These are phyloP conservation scores for Zelostemma sp. DNA, from an alignment of 1,140 invertebrate species.

Conservation along the genomic window DNA sequence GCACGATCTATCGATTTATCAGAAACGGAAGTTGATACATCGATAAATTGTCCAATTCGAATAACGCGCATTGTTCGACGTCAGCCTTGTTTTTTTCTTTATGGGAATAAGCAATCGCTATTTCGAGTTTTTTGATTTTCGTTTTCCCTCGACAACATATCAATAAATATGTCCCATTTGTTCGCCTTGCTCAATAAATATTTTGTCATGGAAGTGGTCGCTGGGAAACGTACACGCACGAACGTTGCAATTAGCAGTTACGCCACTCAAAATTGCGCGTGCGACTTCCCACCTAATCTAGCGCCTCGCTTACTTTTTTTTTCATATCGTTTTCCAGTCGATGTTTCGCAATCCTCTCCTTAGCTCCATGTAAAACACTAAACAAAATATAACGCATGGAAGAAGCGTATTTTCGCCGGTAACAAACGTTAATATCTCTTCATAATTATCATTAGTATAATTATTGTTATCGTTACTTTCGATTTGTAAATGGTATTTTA, in stretches of 20 bases:
- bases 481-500: conserved; percentile 64
- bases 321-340: conserved; percentile 29
- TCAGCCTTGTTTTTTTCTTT: conserved; percentile 30
- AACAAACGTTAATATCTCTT: conserved; percentile 69
- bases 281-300: conserved; percentile 19
- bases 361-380: conserved; percentile 42
- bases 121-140: conserved; percentile 14
- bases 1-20: conserved; percentile 2
- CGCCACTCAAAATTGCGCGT: conserved; percentile 22
- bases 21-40: not conserved
- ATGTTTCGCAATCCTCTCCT: conserved; percentile 31
- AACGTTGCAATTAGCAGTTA: not conserved
- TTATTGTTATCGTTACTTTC: conserved; percentile 44
- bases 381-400: conserved; percentile 41
- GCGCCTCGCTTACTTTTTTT: not conserved
- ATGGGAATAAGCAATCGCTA: conserved; percentile 16
- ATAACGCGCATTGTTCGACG: conserved; percentile 22
- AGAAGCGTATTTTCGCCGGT: conserved; percentile 55
- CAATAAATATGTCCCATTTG: conserved; percentile 9
- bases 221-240: conserved; percentile 13
- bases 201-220: conserved; percentile 35
- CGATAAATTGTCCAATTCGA: conserved; percentile 7
- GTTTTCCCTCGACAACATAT: conserved; percentile 10
- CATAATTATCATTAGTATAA: conserved; percentile 35
- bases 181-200: conserved; percentile 29